Conservation (phyloP, 2,113 vertebrate species). For the Bettongia penicillata region DNA sequence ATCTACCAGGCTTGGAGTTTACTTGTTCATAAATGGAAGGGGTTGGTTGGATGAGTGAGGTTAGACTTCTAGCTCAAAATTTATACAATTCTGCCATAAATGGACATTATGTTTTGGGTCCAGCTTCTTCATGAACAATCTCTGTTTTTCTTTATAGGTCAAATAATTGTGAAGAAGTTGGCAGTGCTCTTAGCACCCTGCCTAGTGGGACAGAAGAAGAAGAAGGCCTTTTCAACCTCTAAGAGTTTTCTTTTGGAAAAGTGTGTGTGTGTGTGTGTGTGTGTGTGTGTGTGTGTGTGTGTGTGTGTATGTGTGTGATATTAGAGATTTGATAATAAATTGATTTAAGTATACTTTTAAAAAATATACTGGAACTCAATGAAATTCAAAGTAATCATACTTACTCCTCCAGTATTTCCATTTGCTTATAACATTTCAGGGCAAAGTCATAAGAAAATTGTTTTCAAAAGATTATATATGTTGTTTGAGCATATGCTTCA, state of each 20-base stretch:
- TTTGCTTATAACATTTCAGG: background rate
- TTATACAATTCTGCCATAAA: background rate
- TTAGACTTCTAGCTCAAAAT: background rate
- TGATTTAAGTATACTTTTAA: background rate
- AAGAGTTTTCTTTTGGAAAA: background rate
- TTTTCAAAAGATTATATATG: background rate
- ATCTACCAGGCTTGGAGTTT: background rate
- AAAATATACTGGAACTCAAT: background rate
- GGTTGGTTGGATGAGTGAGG: background rate
- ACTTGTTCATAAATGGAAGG: background rate
- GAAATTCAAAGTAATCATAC: background rate
- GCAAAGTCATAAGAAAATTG: background rate
- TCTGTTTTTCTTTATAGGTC: background rate
- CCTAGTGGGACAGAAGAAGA: background rate
- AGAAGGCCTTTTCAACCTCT: background rate
- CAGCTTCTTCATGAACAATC: background rate
- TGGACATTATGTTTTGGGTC: background rate
- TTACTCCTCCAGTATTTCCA: background rate
- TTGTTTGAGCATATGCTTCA: background rate
- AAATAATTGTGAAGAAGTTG: background rate
- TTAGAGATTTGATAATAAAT: background rate
- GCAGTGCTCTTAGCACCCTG: background rate
- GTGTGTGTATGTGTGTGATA: background rate
- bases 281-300: background rate
- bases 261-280: background rate